Evolutionary conservation across 1,140 invertebrate species (phyloP).

Genomic region (Microplitis mediator): DNA sequence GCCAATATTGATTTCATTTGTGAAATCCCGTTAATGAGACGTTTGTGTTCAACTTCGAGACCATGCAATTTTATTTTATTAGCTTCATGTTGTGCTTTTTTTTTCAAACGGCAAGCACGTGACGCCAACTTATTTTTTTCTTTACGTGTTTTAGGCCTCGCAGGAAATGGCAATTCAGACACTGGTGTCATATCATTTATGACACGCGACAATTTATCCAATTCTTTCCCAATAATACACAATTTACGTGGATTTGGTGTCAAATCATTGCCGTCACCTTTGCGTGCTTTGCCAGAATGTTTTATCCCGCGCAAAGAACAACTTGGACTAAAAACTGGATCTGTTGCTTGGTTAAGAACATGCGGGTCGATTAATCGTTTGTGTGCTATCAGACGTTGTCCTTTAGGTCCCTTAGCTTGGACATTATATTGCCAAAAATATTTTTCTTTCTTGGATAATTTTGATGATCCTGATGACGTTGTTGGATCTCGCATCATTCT

Average conservation of each 20-base stretch:
- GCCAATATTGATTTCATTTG: slow-evolving; percentile 71
- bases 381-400: slow-evolving; percentile 81
- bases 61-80: slow-evolving; percentile 95
- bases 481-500: slow-evolving; percentile 34
- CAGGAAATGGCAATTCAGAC: slow-evolving; percentile 88
- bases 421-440: slow-evolving; percentile 99
- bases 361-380: slow-evolving; percentile 91
- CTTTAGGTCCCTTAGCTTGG: slow-evolving; percentile 97
- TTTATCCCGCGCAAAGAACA: slow-evolving; percentile 90
- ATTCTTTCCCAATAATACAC: slow-evolving; percentile 86
- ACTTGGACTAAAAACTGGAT: slow-evolving; percentile 90
- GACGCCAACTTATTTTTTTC: slow-evolving; percentile 98
- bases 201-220: slow-evolving; percentile 86
- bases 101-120: slow-evolving; percentile 91
- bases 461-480: slow-evolving; percentile 29
- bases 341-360: slow-evolving; percentile 84
- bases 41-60: slow-evolving; percentile 88
- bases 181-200: slow-evolving; percentile 97
- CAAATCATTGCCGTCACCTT: slow-evolving; percentile 97
- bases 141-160: slow-evolving; percentile 88
- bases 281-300: slow-evolving; percentile 91
- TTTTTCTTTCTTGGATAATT: slow-evolving; percentile 75
- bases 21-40: slow-evolving; percentile 70
- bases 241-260: slow-evolving; percentile 94
- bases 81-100: slow-evolving; percentile 93